phyloP scores from a whole-genome alignment of 2,113 vertebrate genomes.

The Hepsetus odoe region DNA sequence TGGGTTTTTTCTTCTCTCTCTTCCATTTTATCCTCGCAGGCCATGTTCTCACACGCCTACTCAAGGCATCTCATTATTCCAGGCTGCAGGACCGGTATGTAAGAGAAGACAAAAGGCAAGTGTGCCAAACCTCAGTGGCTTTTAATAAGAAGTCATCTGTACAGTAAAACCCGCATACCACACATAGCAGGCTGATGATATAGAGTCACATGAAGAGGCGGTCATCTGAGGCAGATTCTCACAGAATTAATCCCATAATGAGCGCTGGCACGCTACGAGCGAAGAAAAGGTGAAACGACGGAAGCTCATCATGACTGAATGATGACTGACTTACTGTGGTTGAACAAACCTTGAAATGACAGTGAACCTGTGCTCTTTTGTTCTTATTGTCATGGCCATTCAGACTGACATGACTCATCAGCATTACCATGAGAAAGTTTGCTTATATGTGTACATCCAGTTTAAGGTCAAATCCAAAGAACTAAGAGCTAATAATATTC shows the following conservation, averaged over 20 bases:
- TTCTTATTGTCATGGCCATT: background rate
- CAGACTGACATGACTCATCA: conserved; percentile 4
- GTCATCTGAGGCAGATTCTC: conserved; percentile 30
- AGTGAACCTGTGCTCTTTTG: background rate
- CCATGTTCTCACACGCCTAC: conserved; percentile 32
- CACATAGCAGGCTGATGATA: conserved; percentile 45
- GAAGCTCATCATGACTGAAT: background rate
- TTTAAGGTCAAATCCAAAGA: no score
- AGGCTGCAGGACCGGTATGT: conserved; percentile 31
- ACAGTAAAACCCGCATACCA: conserved; percentile 38
- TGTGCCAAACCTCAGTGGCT: conserved; percentile 31
- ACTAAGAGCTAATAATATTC: no score
- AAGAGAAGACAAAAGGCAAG: conserved; percentile 34
- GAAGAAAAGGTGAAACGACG: conserved; percentile 2
- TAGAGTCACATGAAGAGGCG: conserved; percentile 31
- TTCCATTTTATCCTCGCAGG: background rate
- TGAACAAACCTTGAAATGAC: background rate
- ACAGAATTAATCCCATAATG: conserved; percentile 27
- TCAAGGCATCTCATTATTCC: conserved; percentile 12
- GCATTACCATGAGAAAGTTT: conserved; percentile 11
- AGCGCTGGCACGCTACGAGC: background rate
- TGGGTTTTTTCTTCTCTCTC: background rate
- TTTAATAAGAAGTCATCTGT: conserved; percentile 41
- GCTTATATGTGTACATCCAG: no score
- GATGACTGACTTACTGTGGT: conserved; percentile 6